These are phyloP conservation scores for Coecobrya sp. DNA, from an alignment of 2,888 invertebrate species.

Conservation along the genomic window DNA sequence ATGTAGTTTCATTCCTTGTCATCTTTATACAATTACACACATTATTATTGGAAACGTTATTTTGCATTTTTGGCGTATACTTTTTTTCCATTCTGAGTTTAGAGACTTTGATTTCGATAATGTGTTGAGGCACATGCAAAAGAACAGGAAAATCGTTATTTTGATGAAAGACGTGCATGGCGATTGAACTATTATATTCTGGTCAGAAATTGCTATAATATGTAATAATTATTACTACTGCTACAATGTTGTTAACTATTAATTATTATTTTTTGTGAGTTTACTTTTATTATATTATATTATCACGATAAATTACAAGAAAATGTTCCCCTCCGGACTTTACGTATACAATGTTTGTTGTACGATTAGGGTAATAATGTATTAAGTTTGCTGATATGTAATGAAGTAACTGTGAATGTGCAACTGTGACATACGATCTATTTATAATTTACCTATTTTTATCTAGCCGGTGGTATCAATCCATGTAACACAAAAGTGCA, in stretches of 20 bases:
- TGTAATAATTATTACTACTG: neutral
- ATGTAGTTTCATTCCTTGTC: slow-evolving; percentile 58
- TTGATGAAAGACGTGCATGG: neutral
- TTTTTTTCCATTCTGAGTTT: slow-evolving; percentile 15
- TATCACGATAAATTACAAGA: neutral
- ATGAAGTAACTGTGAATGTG: slow-evolving; percentile 50
- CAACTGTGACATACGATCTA: slow-evolving; percentile 37
- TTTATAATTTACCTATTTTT: slow-evolving; percentile 26
- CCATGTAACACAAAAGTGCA: neutral
- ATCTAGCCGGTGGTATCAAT: neutral
- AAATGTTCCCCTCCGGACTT: slow-evolving; percentile 50
- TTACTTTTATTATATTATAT: neutral
- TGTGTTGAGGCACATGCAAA: slow-evolving; percentile 1
- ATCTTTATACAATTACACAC: neutral
- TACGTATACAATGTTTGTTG: slow-evolving; percentile 57
- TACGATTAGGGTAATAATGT: slow-evolving; percentile 8
- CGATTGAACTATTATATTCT: slow-evolving; percentile 54
- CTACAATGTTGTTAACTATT: slow-evolving; percentile 10
- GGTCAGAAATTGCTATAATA: slow-evolving; percentile 47
- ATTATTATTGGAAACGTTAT: neutral
- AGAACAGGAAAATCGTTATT: neutral
- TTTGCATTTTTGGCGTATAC: neutral
- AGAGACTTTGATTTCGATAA: slow-evolving; percentile 12
- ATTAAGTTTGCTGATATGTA: slow-evolving; percentile 30
- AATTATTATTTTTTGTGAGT: slow-evolving; percentile 25